These are phyloP conservation scores for Zaprionus obscuricornis DNA, from an alignment of 2,888 invertebrate genomes.

Conservation along the genomic window DNA sequence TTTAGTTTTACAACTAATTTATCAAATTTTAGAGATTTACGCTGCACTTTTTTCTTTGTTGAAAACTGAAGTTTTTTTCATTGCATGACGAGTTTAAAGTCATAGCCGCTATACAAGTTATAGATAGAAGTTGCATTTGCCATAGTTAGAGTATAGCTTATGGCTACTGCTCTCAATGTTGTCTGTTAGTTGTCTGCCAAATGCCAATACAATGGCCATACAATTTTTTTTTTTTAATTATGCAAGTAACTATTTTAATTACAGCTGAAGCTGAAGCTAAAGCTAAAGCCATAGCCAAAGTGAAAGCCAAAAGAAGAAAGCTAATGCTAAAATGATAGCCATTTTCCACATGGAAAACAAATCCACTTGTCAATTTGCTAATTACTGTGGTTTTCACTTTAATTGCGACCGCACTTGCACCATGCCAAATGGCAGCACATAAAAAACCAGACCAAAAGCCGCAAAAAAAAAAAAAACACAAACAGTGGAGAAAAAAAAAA, in stretches of 20 bases:
- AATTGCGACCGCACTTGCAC: slow-evolving; percentile 63
- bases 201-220: slow-evolving; percentile 50
- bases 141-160: slow-evolving; percentile 33
- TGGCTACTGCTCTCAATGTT: neutral
- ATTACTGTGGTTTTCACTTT: slow-evolving; percentile 71
- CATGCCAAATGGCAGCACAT: slow-evolving; percentile 52
- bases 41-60: slow-evolving; percentile 61
- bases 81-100: too few relatives aligned
- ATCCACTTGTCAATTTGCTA: slow-evolving; percentile 74
- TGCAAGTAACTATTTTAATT: slow-evolving; percentile 49
- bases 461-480: slow-evolving; percentile 8
- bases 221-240: slow-evolving; percentile 70
- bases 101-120: too few relatives aligned
- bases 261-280: slow-evolving; percentile 7
- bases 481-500: slow-evolving; percentile 15
- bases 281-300: slow-evolving; percentile 39
- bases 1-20: slow-evolving; percentile 70
- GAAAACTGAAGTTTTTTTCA: slow-evolving; percentile 20
- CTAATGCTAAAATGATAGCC: slow-evolving; percentile 34
- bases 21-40: slow-evolving; percentile 74
- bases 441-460: slow-evolving; percentile 52
- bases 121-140: too few relatives aligned
- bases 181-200: slow-evolving; percentile 14
- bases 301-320: neutral
- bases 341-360: slow-evolving; percentile 54